These are phyloP conservation scores for Gavialis gangeticus DNA, from an alignment of 2,113 vertebrate species.

Conservation along the genomic window DNA sequence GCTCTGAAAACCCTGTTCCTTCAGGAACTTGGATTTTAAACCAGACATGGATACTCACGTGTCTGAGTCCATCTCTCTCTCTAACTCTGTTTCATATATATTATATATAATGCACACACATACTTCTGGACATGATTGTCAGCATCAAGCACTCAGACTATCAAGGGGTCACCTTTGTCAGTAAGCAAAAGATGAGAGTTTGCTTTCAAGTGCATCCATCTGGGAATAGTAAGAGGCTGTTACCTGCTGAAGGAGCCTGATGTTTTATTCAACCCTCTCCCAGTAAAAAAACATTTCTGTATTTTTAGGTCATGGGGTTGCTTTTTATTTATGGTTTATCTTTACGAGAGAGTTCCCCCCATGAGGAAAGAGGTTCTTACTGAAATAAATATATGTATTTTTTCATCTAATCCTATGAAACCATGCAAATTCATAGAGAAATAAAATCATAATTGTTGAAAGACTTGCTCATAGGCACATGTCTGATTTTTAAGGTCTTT, in stretches of 20 bases:
- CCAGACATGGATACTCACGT: not conserved
- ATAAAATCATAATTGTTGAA: not conserved
- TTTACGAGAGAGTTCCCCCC: not conserved
- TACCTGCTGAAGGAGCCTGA: conserved; percentile 70
- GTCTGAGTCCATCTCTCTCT: not conserved
- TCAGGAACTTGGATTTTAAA: conserved; percentile 3
- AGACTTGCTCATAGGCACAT: not conserved
- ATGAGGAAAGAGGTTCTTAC: not conserved
- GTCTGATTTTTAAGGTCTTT: not conserved
- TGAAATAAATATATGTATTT: not conserved
- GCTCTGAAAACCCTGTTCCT: not conserved
- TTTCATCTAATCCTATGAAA: not conserved
- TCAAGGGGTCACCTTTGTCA: conserved; percentile 76
- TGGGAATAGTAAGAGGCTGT: conserved; percentile 72
- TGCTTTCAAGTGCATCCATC: conserved; percentile 73
- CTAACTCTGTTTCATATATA: not conserved
- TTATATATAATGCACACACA: conserved; percentile 48
- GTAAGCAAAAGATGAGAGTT: conserved; percentile 75
- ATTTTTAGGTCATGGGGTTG: conserved; percentile 48
- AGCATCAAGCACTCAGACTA: conserved; percentile 72
- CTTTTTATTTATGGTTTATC: conserved; percentile 37
- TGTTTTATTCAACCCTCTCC: conserved; percentile 78
- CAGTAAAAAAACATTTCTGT: conserved; percentile 64
- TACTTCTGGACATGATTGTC: conserved; percentile 68
- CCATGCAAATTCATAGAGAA: not conserved